Conservation (phyloP, 1,140 invertebrate genomes). For the Drosophila erecta region DNA sequence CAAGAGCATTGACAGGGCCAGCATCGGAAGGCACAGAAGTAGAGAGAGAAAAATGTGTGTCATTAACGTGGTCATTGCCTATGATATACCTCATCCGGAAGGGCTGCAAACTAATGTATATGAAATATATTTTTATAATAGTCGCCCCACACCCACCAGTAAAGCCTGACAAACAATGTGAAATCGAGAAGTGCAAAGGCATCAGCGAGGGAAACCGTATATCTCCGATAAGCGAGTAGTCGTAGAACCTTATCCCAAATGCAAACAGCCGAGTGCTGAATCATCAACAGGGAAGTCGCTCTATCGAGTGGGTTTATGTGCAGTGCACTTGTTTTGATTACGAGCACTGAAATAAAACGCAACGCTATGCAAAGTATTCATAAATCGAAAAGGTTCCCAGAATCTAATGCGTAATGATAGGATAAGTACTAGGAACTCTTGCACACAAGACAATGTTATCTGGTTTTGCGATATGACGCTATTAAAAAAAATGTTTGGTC, state of each 20-base stretch:
- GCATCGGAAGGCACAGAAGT: constrained; percentile 17
- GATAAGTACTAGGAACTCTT: background rate
- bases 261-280: constrained; percentile 40
- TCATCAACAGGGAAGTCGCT: constrained; percentile 29
- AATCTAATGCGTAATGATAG: background rate
- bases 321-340: constrained; percentile 16
- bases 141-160: background rate
- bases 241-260: constrained; percentile 43
- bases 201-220: background rate
- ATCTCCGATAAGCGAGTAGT: constrained; percentile 28
- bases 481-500: too few relatives aligned
- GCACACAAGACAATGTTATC: too few relatives aligned
- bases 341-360: constrained; percentile 12
- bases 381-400: constrained; percentile 3
- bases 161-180: background rate
- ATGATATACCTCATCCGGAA: constrained; percentile 29
- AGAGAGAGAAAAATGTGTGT: constrained; percentile 63
- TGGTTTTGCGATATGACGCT: too few relatives aligned
- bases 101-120: constrained; percentile 2
- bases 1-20: constrained; percentile 34
- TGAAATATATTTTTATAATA: constrained; percentile 54
- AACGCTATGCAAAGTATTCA: constrained; percentile 20
- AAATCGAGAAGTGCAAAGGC: constrained; percentile 2
- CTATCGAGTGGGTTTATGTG: constrained; percentile 10
- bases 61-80: constrained; percentile 57